These are phyloP conservation scores for Troglohyphantes excavatus DNA, from an alignment of 2,888 invertebrate species.

Conservation along the genomic window DNA sequence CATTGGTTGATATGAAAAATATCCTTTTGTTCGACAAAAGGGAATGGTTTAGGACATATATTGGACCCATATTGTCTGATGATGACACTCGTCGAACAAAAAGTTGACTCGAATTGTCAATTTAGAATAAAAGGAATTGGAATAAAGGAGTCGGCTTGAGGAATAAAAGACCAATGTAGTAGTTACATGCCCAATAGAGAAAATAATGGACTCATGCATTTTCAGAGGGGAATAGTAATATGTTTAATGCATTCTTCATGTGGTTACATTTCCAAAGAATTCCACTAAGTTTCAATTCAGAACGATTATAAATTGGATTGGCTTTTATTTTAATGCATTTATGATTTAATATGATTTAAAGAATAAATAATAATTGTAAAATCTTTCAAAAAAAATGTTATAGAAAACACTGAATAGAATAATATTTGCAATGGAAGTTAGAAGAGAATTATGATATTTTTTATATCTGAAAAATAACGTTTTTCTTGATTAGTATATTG, in stretches of 20 bases:
- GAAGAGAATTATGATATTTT: too few species aligned
- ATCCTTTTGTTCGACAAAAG: slow-evolving; percentile 1
- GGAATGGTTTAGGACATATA: background rate
- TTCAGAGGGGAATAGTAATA: background rate
- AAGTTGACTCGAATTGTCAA: background rate
- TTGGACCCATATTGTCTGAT: background rate
- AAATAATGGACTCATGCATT: background rate
- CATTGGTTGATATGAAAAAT: background rate
- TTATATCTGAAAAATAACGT: too few species aligned
- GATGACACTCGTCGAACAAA: background rate
- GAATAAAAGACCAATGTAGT: background rate
- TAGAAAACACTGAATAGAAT: too few species aligned
- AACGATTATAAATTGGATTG: too few species aligned
- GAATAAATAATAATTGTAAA: too few species aligned
- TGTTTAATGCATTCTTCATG: background rate
- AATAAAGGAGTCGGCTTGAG: background rate
- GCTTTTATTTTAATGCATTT: too few species aligned
- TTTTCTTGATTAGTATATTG: too few species aligned
- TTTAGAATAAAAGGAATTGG: too few species aligned
- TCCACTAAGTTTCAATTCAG: background rate
- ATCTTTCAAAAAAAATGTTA: too few species aligned
- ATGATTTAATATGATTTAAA: too few species aligned
- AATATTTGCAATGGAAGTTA: too few species aligned
- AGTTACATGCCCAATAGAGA: background rate
- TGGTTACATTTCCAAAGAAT: background rate